Conservation (phyloP, 2,797 vertebrate species). For the Pipistrellus pygmaeus region DNA sequence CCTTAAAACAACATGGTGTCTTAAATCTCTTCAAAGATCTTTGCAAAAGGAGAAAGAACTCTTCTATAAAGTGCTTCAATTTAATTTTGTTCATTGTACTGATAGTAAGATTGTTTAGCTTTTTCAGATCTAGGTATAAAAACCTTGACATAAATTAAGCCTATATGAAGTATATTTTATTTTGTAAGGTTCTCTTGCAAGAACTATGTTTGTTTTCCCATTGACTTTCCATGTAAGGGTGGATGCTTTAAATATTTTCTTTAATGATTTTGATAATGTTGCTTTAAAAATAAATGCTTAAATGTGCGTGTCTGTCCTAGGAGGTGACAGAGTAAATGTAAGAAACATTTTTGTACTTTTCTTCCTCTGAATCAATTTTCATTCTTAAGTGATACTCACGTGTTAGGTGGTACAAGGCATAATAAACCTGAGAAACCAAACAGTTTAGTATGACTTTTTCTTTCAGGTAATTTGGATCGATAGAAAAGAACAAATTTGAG, state of each 20-base stretch:
- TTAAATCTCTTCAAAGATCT: conserved; percentile 29
- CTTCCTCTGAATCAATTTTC: conserved; percentile 68
- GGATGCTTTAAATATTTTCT: conserved; percentile 51
- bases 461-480: conserved; percentile 66
- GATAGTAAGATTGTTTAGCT: neutral
- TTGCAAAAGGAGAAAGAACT: conserved; percentile 20
- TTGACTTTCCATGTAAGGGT: conserved; percentile 14
- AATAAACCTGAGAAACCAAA: conserved; percentile 66
- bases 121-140: neutral
- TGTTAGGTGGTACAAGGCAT: conserved; percentile 57
- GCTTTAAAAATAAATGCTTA: conserved; percentile 56
- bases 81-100: neutral
- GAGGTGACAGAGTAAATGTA: conserved; percentile 44
- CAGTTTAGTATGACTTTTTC: conserved; percentile 61
- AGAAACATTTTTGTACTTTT: conserved; percentile 61
- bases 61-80: neutral
- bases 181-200: conserved; percentile 18
- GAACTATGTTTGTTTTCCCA: conserved; percentile 22
- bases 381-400: conserved; percentile 25
- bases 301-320: conserved; percentile 16
- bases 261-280: conserved; percentile 52
- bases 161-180: neutral
- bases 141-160: conserved; percentile 18
- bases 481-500: conserved; percentile 49
- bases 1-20: neutral